Percentiles rank a stretch among this genome's conserved stretches.
phyloP scores from a whole-genome alignment of 92 coral and sea anemone species.

The Virgularia gustaviana region DNA sequence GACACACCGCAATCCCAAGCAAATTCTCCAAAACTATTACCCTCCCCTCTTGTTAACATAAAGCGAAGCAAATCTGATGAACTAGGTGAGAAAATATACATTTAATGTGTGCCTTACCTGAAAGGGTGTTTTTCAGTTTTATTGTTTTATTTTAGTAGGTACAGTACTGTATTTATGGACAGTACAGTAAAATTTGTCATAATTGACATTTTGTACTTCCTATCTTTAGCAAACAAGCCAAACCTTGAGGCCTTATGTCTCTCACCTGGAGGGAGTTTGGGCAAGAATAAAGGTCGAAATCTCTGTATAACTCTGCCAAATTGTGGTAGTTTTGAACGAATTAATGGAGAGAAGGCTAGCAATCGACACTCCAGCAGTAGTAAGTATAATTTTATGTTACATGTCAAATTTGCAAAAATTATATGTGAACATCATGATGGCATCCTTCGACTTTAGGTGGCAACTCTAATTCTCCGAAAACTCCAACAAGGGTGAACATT shows the following conservation, averaged over 20 bases:
- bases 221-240: constrained; percentile 20
- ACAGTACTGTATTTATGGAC: no score
- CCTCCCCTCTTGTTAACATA: constrained; percentile 2
- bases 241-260: constrained; percentile 9
- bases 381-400: neutral
- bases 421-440: neutral
- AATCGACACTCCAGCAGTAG: neutral
- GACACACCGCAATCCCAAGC: constrained; percentile 41
- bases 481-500: constrained; percentile 69
- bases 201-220: neutral
- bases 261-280: constrained; percentile 30
- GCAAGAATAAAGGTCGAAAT: constrained; percentile 10
- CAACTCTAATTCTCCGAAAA: constrained; percentile 72
- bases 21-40: neutral
- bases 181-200: no score
- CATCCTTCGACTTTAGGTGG: constrained; percentile 48
- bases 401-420: neutral
- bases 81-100: no score
- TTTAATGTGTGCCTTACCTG: no score
- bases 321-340: constrained; percentile 22
- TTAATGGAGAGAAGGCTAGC: constrained; percentile 6
- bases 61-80: constrained; percentile 35
- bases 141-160: no score
- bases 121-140: no score
- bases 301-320: constrained; percentile 13